Base-by-base conservation (phyloP, 2,888 invertebrate genomes). In the Eristalis arbustorum region DNA sequence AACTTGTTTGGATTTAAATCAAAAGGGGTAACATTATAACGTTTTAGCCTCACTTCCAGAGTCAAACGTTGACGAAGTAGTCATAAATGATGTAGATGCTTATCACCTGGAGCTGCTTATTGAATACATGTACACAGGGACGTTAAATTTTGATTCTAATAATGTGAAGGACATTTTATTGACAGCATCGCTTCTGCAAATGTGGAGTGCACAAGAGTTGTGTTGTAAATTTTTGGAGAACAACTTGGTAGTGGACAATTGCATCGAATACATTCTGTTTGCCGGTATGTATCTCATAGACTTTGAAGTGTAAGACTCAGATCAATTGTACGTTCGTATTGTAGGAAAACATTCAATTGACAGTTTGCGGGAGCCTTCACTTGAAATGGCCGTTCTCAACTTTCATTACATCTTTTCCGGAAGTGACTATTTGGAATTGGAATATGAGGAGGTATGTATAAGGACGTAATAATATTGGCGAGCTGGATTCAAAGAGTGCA, bases 81-180 rank as follows among this genome's bases (percentile, higher is more conserved):
- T 84, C 3, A 73, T 91, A 0, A 88, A 90, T 1, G 89, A 90
- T 66, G 82, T 91, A 13, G 90, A 90, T 75, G 80, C 82, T 0
- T 71, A 84, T 2, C 89, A 89, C 14, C 67, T 90, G 57, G 72
- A 89, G 59, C 40, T 89, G 64, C 80, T 90, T 13, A 88, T 91
- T 31, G 89, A 90, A 57, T 90, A 89, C 28, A 88, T 91, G 10
- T 91, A 91, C 74, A 90, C 90, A 0, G 90, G 90, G 0, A 42
- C 87, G 2, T 81, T 90, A 18, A 87, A 89, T 22, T 88, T 89
- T 59, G 76, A 77, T 25, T 84, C 88, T n/a, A 89, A 80, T 0
- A 89, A 88, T 88, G 90, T 89, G 1, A 89, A 90, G 31, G 88
- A 88, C n/a, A 61, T 91, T 37, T 68, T 90, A 22, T 88, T 88